Percentiles rank a stretch among this genome's conserved stretches.
Evolutionary conservation across 1,140 invertebrate species (phyloP).

Genomic region (Papilio machaon): DNA sequence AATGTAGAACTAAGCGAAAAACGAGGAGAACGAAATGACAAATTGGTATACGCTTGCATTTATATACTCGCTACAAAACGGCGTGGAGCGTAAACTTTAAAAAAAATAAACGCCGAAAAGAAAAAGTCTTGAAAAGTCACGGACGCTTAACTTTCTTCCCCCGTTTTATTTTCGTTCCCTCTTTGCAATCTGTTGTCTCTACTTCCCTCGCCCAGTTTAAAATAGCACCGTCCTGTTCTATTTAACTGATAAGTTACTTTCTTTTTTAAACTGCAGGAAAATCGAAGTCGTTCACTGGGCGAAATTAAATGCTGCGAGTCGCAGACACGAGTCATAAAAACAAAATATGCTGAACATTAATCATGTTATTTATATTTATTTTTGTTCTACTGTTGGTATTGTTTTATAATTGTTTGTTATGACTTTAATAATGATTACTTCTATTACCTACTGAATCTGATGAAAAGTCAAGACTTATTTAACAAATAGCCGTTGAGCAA

Average conservation of each 20-base stretch:
- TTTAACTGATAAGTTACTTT: constrained; percentile 80
- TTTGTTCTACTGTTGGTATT: constrained; percentile 30
- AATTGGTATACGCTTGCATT: constrained; percentile 69
- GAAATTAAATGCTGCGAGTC: constrained; percentile 77
- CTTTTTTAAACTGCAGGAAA: constrained; percentile 79
- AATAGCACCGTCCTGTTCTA: constrained; percentile 60
- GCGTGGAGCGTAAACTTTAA: constrained; percentile 73
- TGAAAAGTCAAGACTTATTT: background rate
- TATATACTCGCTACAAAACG: constrained; percentile 63
- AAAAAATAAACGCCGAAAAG: constrained; percentile 78
- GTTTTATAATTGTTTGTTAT: constrained; percentile 7
- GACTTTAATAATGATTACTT: background rate
- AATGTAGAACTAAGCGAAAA: constrained; percentile 54
- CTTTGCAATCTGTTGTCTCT: constrained; percentile 60
- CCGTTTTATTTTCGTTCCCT: constrained; percentile 81
- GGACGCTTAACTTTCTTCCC: constrained; percentile 82
- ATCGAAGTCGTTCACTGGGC: constrained; percentile 73
- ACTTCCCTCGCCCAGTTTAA: constrained; percentile 47
- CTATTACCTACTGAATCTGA: background rate
- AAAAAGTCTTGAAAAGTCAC: constrained; percentile 81
- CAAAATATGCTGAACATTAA: constrained; percentile 72
- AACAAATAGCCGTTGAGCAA: too few relatives aligned
- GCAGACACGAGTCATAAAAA: constrained; percentile 77
- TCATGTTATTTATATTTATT: constrained; percentile 56
- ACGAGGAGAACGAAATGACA: constrained; percentile 67